These are phyloP conservation scores for Aleadryas rufinucha DNA, from an alignment of 2,113 vertebrate species.

Conservation along the genomic window DNA sequence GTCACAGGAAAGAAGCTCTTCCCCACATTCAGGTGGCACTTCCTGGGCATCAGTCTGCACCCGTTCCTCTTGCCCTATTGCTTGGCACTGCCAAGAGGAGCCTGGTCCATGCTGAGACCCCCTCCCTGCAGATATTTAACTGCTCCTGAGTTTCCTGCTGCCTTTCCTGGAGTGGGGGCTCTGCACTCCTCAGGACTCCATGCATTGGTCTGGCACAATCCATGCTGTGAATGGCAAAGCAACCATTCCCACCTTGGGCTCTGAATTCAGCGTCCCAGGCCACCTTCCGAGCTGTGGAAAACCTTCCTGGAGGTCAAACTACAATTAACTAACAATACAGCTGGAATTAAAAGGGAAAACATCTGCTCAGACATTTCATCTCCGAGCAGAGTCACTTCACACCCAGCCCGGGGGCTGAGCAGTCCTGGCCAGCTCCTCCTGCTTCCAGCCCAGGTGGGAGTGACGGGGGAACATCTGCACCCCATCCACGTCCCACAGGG, in stretches of 20 bases:
- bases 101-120: not conserved
- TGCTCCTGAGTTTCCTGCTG: not conserved
- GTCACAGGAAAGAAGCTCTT: not conserved
- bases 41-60: not conserved
- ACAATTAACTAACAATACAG: not conserved
- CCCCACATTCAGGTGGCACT: not conserved
- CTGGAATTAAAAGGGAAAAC: not conserved
- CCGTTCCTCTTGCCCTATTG: not conserved
- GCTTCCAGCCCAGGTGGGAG: not conserved
- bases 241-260: not conserved
- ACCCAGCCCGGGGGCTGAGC: not conserved
- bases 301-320: not conserved
- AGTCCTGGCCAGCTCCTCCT: not conserved
- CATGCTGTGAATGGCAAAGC: not conserved
- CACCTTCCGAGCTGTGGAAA: not conserved
- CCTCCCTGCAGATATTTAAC: not conserved
- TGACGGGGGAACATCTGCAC: fast-evolving
- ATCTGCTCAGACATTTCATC: not conserved
- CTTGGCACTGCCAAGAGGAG: not conserved
- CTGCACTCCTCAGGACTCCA: not conserved
- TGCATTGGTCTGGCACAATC: fast-evolving
- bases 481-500: not conserved
- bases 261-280: not conserved
- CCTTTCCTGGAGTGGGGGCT: not conserved
- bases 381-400: not conserved